Evolutionary conservation across 1,140 invertebrate species (phyloP).

Genomic region (Zaprionus vittiger): DNA sequence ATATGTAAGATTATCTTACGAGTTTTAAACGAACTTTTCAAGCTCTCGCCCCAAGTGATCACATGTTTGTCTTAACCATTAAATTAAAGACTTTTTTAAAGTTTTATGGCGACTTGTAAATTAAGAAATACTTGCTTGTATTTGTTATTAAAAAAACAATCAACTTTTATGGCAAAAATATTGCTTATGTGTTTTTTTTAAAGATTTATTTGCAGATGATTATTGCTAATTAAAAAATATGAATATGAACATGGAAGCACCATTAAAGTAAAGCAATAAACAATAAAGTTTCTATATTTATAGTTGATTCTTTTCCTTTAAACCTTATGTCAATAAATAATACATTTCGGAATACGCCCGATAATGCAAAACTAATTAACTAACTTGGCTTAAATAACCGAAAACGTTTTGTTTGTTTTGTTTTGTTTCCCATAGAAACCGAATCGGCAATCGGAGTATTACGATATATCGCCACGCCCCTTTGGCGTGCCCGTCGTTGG

Average conservation of each 20-base stretch:
- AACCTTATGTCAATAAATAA: slow-evolving; percentile 10
- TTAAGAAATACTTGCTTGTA: neutral
- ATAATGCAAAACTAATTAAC: slow-evolving; percentile 58
- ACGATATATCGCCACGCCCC: slow-evolving; percentile 83
- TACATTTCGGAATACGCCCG: neutral
- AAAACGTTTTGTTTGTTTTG: slow-evolving; percentile 28
- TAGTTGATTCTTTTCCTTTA: neutral
- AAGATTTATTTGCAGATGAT: neutral
- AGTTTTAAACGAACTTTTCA: neutral
- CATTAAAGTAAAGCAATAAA: neutral
- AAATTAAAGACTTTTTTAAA: neutral
- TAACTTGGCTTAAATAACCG: slow-evolving; percentile 45
- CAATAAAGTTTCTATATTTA: neutral
- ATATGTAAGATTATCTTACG: neutral
- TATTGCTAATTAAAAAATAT: neutral
- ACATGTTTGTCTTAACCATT: neutral
- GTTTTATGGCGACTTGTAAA: neutral
- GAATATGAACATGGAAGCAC: neutral
- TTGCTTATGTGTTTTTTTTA: neutral
- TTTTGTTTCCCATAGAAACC: slow-evolving; percentile 64
- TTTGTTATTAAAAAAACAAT: neutral
- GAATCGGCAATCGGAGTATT: slow-evolving; percentile 77
- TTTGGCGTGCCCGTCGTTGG: slow-evolving; percentile 65
- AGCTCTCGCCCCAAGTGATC: neutral
- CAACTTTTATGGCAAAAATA: neutral